Percentiles rank a stretch among this genome's conserved stretches.
phyloP scores from a whole-genome alignment of 1,140 invertebrate species.

The Drosophila erecta region DNA sequence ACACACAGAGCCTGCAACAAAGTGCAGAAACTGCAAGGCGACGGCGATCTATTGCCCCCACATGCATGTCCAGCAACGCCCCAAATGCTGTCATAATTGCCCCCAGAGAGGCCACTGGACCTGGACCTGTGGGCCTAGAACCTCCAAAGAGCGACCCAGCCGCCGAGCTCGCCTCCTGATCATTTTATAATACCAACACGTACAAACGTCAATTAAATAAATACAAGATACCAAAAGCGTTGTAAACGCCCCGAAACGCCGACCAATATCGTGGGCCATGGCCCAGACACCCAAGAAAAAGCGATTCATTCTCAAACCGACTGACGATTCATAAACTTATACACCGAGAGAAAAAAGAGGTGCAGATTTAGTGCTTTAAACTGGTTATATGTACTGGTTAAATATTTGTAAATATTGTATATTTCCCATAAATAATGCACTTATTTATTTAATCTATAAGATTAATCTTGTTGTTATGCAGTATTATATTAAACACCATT shows the following conservation, averaged over 20 bases:
- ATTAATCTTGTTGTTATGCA: too few relatives aligned
- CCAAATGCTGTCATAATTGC: slow-evolving; percentile 76
- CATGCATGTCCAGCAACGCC: slow-evolving; percentile 80
- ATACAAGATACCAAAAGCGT: slow-evolving; percentile 82
- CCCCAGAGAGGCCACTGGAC: slow-evolving; percentile 33
- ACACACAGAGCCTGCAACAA: slow-evolving; percentile 28
- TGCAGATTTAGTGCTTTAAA: too few relatives aligned
- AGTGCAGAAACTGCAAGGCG: slow-evolving; percentile 18
- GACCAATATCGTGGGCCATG: slow-evolving; percentile 38
- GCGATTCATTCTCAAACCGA: slow-evolving; percentile 71
- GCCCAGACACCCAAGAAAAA: slow-evolving; percentile 51
- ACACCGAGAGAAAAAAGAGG: slow-evolving; percentile 2
- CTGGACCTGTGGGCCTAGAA: slow-evolving; percentile 28
- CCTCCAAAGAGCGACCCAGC: background rate
- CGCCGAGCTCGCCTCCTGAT: slow-evolving; percentile 33
- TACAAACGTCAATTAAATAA: slow-evolving; percentile 82
- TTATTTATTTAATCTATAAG: background rate
- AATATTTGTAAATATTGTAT: too few relatives aligned
- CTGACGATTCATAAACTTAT: slow-evolving; percentile 68
- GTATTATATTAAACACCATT: too few relatives aligned
- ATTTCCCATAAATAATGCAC: background rate
- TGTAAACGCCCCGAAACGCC: slow-evolving; percentile 76
- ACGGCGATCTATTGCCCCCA: slow-evolving; percentile 75
- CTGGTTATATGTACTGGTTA: too few relatives aligned
- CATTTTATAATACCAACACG: slow-evolving; percentile 81